Conservation (phyloP, 1,140 invertebrate species). For the Drosophila sp. region DNA sequence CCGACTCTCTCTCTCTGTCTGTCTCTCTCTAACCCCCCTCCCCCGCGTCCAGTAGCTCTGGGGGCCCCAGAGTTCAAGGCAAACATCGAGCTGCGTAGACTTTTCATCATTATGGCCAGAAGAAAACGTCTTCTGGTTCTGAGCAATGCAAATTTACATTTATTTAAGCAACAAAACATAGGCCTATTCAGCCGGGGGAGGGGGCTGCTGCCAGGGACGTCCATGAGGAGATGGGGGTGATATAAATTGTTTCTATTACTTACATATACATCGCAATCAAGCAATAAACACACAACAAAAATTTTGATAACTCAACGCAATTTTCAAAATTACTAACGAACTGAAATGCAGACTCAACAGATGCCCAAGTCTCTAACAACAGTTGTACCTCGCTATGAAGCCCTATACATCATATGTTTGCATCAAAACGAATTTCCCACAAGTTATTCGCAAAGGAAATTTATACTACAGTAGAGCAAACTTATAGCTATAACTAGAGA, state of each 20-base stretch:
- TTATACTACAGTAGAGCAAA: too few species aligned
- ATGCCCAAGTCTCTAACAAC: background rate
- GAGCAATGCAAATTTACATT: slow-evolving; percentile 73
- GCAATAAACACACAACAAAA: slow-evolving; percentile 64
- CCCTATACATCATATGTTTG: too few species aligned
- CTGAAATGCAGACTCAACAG: slow-evolving; percentile 13
- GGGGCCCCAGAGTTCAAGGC: background rate
- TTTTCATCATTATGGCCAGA: slow-evolving; percentile 48
- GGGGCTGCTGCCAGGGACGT: background rate
- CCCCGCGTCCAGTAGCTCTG: background rate
- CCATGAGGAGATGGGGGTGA: background rate
- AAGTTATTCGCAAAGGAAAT: too few species aligned
- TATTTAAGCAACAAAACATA: slow-evolving; percentile 51
- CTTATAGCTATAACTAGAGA: too few species aligned
- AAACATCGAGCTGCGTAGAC: slow-evolving; percentile 20
- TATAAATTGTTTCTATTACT: slow-evolving; percentile 73
- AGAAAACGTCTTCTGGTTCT: slow-evolving; percentile 20
- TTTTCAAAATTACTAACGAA: slow-evolving; percentile 63
- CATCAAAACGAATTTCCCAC: too few species aligned
- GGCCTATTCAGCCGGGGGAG: background rate
- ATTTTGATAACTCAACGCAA: slow-evolving; percentile 66
- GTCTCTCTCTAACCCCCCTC: background rate
- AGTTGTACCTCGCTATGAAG: background rate
- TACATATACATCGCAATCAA: slow-evolving; percentile 57
- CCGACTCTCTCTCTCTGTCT: background rate